Base-by-base conservation (phyloP, 2,888 invertebrate genomes). In the Pantelozetes paolii region DNA sequence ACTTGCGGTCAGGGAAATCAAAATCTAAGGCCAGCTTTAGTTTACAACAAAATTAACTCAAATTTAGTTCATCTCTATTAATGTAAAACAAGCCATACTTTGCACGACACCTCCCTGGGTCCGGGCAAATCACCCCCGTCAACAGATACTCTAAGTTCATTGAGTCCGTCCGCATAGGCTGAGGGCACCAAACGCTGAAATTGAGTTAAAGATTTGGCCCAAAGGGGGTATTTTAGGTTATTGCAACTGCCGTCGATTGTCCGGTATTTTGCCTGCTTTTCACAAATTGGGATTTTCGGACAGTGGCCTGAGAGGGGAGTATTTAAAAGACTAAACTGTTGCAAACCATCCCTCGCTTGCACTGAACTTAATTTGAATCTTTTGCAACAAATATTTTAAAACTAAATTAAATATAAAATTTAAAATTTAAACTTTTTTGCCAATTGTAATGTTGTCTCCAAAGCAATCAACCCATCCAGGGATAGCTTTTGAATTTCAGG, bases 241-340 rank as follows among this genome's bases (percentile, higher is more conserved):
- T 95, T 94, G 83, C 94, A 94, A 54, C 91, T 90, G 45, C 94
- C 94, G 81, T 93, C 92, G 73, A 90, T 88, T 0, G 92, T 91
- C 72, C 94, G 87, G 83, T 91, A 94, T 74, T 81, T 82, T 42
- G 78, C 77, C 75, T 78, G 1, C 0, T 77, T 77, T 0, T 78
- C 77, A 73, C 81, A 81, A 20, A 18, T 82, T 79, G 77, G 87
- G 86, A 76, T 82, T 82, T 0, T 85, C 82, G 81, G 82, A 78
- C 83, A 84, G 0, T 81, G 80, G 74, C 82, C 81, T 0, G 80
- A 81, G 1, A 83, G 80, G 26, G 82, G 80, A 0, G 83, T 83
- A 75, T 82, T 80, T 67, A 80, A 76, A 11, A 83, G 77, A n/a
- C 57, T 45, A 59, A 42, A 76, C 50, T 70, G 23, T 15, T 42